A percentile compares a stretch with the other conserved stretches of the same genome.
These are phyloP conservation scores for Gorsachius magnificus DNA, from an alignment of 2,797 vertebrate species.

Conservation along the genomic window DNA sequence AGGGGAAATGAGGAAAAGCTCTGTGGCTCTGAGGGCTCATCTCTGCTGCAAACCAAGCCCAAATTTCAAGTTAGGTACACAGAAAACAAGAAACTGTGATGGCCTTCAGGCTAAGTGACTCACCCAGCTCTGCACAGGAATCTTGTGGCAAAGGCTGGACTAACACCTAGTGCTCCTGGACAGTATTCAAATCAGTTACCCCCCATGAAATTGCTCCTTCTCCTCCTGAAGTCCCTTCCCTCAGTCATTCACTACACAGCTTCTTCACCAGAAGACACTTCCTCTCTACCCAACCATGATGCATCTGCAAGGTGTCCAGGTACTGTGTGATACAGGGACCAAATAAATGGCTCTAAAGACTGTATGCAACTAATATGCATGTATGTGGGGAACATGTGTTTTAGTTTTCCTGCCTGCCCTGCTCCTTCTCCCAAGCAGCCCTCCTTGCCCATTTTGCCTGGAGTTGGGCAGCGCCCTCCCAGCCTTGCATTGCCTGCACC, in stretches of 20 bases:
- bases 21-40: background rate
- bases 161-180: background rate
- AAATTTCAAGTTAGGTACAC: background rate
- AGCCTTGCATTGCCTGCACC: background rate
- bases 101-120: background rate
- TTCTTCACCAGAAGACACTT: background rate
- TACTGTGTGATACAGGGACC: background rate
- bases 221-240: background rate
- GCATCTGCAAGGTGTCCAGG: background rate
- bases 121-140: background rate
- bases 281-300: background rate
- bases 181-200: background rate
- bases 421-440: background rate
- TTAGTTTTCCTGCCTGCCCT: background rate
- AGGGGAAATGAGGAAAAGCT: background rate
- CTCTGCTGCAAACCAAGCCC: background rate
- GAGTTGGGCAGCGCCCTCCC: background rate
- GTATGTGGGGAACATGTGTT: fast-evolving
- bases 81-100: background rate
- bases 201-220: background rate
- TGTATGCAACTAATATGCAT: background rate
- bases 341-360: background rate
- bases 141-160: background rate
- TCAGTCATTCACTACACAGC: background rate
- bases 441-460: background rate